A percentile compares a stretch with the other conserved stretches of the same genome.
Evolutionary conservation across 2,797 vertebrate genomes (phyloP).

Genomic region (Anomalospiza imberbis): DNA sequence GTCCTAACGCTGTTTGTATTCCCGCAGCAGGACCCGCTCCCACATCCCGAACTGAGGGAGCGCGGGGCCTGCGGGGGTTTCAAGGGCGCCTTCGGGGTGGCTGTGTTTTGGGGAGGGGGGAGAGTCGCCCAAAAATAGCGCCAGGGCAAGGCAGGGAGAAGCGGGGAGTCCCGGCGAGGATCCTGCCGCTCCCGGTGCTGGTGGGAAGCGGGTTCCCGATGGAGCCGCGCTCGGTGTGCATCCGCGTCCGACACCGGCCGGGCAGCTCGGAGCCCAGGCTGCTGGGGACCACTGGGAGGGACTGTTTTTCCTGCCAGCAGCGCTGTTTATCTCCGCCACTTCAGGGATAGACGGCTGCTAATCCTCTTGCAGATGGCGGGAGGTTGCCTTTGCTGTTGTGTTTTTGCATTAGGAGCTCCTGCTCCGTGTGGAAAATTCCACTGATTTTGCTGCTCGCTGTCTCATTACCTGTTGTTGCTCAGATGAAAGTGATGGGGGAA

Average conservation of each 20-base stretch:
- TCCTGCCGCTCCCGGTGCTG: neutral
- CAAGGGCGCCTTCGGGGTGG: neutral
- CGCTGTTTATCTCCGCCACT: neutral
- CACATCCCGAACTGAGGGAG: neutral
- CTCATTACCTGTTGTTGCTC: neutral
- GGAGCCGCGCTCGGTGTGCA: accelerated
- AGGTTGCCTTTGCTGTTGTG: neutral
- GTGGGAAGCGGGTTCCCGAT: accelerated
- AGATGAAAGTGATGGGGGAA: neutral
- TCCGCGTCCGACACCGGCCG: accelerated
- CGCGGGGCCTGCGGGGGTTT: too few species aligned
- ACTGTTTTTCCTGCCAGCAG: neutral
- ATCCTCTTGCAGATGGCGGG: neutral
- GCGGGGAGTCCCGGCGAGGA: neutral
- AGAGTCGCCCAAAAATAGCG: accelerated
- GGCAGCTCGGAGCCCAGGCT: accelerated
- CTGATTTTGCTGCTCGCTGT: neutral
- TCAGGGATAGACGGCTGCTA: neutral
- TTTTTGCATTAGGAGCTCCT: neutral
- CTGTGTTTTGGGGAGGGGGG: too few species aligned
- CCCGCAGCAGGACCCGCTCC: neutral
- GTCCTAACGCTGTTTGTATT: neutral
- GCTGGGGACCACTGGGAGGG: accelerated
- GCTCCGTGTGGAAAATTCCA: neutral
- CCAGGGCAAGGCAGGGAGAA: neutral